phyloP scores from a whole-genome alignment of 1,140 invertebrate genomes.

The Galleria mellonella region DNA sequence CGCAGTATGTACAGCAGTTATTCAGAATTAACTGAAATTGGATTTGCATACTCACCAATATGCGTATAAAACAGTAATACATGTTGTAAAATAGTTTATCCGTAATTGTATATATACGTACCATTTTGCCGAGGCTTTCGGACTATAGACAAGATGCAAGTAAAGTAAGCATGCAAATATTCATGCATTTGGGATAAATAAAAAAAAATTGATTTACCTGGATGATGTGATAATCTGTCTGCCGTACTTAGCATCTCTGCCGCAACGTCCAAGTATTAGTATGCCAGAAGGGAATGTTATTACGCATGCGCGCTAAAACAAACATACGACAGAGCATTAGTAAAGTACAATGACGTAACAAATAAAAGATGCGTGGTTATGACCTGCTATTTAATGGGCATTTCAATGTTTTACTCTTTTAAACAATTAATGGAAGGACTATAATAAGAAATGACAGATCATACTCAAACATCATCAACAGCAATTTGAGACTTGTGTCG shows the following conservation, averaged over 20 bases:
- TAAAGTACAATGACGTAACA: conserved; percentile 20
- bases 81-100: not conserved
- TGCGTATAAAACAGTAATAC: not conserved
- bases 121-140: conserved; percentile 5
- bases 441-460: conserved; percentile 35
- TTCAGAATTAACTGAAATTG: conserved; percentile 8
- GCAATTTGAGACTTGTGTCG: conserved; percentile 27
- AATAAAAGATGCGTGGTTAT: not conserved
- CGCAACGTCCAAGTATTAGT: conserved; percentile 63
- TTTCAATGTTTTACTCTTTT: too few relatives aligned
- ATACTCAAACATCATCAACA: conserved; percentile 11
- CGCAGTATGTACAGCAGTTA: conserved; percentile 46
- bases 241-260: conserved; percentile 36
- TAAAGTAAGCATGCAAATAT: conserved; percentile 20
- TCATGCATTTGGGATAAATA: conserved; percentile 13
- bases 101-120: conserved; percentile 12
- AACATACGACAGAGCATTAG: conserved; percentile 68
- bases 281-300: conserved; percentile 74
- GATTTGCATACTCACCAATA: conserved; percentile 4
- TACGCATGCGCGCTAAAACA: conserved; percentile 73
- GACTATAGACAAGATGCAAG: conserved; percentile 1
- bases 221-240: conserved; percentile 27
- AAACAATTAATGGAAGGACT: not conserved
- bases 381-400: not conserved
- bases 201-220: conserved; percentile 44